phyloP scores from a whole-genome alignment of 2,888 invertebrate species.

The Dilophus febrilis region DNA sequence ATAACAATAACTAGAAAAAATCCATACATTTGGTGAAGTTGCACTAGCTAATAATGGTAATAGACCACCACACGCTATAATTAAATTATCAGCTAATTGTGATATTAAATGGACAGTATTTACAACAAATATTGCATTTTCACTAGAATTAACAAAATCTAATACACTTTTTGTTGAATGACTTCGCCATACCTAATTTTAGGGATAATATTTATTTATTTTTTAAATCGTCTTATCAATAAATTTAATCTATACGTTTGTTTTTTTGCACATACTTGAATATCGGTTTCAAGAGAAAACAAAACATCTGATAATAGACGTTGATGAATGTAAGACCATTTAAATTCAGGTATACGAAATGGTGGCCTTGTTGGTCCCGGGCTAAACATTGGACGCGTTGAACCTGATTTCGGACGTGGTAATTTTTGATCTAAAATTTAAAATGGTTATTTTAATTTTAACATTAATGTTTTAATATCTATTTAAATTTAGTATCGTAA shows the following conservation, averaged over 20 bases:
- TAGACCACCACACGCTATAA: conserved; percentile 95
- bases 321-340: conserved; percentile 98
- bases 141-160: conserved; percentile 95
- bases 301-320: conserved; percentile 87
- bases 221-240: too few species aligned
- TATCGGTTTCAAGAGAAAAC: conserved; percentile 92
- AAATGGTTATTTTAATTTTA: too few species aligned
- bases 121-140: conserved; percentile 97
- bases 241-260: too few species aligned
- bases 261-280: conserved; percentile 53
- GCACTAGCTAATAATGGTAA: conserved; percentile 93
- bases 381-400: conserved; percentile 78
- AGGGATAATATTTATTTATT: too few species aligned
- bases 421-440: conserved; percentile 5
- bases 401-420: conserved; percentile 43
- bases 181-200: conserved; percentile 57
- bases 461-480: background rate
- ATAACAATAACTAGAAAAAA: background rate
- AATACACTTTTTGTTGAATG: conserved; percentile 93
- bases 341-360: conserved; percentile 97
- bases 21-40: conserved; percentile 90
- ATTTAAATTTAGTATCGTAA: background rate
- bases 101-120: conserved; percentile 99
- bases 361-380: conserved; percentile 86
- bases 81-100: conserved; percentile 94